Evolutionary conservation across 2,113 vertebrate genomes (phyloP).

Genomic region (Craseonycteris thonglongyai): DNA sequence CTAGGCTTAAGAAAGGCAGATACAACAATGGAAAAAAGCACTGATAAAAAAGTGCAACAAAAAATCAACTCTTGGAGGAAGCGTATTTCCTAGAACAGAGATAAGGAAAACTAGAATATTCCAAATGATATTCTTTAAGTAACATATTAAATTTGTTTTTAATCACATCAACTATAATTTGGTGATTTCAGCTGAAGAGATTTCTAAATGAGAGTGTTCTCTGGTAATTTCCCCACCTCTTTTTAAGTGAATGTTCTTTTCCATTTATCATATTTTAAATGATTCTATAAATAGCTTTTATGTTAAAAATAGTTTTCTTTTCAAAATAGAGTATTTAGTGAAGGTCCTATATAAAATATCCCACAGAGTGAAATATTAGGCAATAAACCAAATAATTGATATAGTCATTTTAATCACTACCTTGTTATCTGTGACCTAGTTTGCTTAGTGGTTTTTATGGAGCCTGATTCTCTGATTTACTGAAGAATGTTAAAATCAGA

Average conservation of each 20-base stretch:
- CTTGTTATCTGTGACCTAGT: constrained; percentile 70
- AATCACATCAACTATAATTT: constrained; percentile 10
- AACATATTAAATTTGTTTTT: constrained; percentile 25
- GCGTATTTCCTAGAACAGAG: constrained; percentile 8
- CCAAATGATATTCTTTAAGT: background rate
- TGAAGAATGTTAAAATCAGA: background rate
- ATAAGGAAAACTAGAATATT: background rate
- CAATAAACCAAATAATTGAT: constrained; percentile 69
- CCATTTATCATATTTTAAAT: constrained; percentile 51
- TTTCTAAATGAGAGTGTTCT: constrained; percentile 21
- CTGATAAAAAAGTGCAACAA: background rate
- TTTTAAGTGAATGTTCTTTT: constrained; percentile 35
- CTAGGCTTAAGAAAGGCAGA: constrained; percentile 55
- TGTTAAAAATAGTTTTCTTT: constrained; percentile 50
- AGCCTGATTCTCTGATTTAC: constrained; percentile 47
- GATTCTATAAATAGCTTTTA: constrained; percentile 59
- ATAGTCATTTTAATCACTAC: constrained; percentile 57
- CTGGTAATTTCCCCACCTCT: background rate
- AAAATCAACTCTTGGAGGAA: constrained; percentile 14
- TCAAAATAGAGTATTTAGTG: constrained; percentile 29
- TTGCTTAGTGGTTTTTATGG: constrained; percentile 45
- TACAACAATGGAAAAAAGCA: background rate
- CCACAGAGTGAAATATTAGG: constrained; percentile 66
- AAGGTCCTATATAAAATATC: constrained; percentile 56
- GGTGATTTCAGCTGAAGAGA: background rate